Conservation (phyloP, 2,797 vertebrate genomes). For the Hapalemur alaotrensis region DNA sequence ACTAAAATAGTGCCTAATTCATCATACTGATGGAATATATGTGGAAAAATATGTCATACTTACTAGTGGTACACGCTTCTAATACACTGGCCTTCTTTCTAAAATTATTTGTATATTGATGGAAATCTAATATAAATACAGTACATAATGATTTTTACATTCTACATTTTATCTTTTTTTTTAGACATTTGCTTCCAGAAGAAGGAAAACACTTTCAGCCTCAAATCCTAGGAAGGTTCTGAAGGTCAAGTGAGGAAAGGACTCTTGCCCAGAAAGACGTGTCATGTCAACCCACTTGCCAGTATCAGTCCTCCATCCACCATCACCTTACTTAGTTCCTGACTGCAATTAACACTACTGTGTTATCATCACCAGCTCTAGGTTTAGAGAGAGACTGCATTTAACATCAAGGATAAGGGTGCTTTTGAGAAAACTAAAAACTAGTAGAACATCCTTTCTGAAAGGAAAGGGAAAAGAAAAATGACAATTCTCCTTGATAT, state of each 20-base stretch:
- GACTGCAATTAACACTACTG: neutral
- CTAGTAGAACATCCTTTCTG: conserved; percentile 34
- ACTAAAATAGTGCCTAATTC: neutral
- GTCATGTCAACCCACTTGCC: neutral
- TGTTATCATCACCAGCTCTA: neutral
- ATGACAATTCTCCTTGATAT: neutral
- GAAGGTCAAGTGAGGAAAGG: conserved; percentile 51
- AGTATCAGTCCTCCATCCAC: neutral
- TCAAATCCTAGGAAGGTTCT: neutral
- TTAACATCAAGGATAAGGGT: conserved; percentile 47
- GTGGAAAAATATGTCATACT: conserved; percentile 21
- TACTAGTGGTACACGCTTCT: neutral
- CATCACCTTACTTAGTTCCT: neutral
- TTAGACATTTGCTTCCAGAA: conserved; percentile 17
- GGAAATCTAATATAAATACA: conserved; percentile 32
- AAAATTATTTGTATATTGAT: conserved; percentile 43
- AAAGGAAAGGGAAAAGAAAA: neutral
- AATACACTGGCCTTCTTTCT: neutral
- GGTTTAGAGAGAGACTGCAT: conserved; percentile 22
- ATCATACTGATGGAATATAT: conserved; percentile 32
- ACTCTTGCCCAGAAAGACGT: neutral
- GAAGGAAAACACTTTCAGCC: conserved; percentile 10
- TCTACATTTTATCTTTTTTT: conserved; percentile 44
- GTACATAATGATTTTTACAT: neutral
- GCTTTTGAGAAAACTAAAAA: conserved; percentile 43